A percentile compares a stretch with the other conserved stretches of the same genome.
Evolutionary conservation across 2,797 vertebrate genomes (phyloP).

Genomic region (Thaleichthys pacificus): DNA sequence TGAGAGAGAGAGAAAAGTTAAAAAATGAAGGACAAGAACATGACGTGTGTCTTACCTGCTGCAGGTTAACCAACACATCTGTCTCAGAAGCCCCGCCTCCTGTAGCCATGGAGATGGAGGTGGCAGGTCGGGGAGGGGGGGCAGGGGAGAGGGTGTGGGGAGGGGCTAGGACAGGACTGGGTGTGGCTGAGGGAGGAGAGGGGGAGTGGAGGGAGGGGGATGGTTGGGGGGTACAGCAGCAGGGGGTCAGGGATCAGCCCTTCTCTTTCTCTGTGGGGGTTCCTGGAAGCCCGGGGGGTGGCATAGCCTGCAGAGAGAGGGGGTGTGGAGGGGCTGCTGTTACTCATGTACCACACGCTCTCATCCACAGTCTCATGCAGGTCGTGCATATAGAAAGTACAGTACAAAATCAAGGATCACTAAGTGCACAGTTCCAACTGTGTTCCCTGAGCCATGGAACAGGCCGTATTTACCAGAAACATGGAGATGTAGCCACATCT

Average conservation of each 20-base stretch:
- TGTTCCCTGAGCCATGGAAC: too few relatives aligned
- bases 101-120: slow-evolving; percentile 76
- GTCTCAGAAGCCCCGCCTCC: slow-evolving; percentile 75
- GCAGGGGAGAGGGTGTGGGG: slow-evolving; percentile 4
- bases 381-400: too few relatives aligned
- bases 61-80: slow-evolving; percentile 74
- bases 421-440: too few relatives aligned
- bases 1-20: not conserved
- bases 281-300: slow-evolving; percentile 75
- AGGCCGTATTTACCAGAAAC: too few relatives aligned
- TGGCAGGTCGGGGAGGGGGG: slow-evolving; percentile 16
- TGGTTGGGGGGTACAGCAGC: slow-evolving; percentile 48
- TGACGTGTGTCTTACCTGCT: slow-evolving; percentile 65
- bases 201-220: slow-evolving; percentile 15
- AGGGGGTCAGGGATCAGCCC: slow-evolving; percentile 71
- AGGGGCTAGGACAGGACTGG: slow-evolving; percentile 7
- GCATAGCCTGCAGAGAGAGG: slow-evolving; percentile 73
- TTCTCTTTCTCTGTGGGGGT: slow-evolving; percentile 80
- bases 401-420: too few relatives aligned
- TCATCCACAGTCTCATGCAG: too few relatives aligned
- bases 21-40: not conserved
- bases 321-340: not conserved
- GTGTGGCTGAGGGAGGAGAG: slow-evolving; percentile 15
- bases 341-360: too few relatives aligned
- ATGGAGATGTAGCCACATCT: too few relatives aligned